A percentile compares a stretch with the other conserved stretches of the same genome.
phyloP scores from a whole-genome alignment of 1,140 invertebrate species.

The Phthorimaea operculella region DNA sequence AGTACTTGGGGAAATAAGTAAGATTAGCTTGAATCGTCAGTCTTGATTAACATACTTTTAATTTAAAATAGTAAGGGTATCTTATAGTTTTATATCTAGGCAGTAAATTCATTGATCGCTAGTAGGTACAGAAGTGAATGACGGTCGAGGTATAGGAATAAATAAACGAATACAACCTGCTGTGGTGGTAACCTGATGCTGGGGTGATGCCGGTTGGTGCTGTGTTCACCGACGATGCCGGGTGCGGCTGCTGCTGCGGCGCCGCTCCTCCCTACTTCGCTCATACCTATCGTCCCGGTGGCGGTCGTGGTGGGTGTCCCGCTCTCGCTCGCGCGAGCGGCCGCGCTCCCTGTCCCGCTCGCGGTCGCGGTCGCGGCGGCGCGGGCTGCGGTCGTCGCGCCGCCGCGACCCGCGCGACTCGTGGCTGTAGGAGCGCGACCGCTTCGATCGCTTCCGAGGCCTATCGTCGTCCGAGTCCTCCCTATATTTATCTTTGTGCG shows the following conservation, averaged over 20 bases:
- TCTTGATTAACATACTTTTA: too few species aligned
- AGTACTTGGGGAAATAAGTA: too few species aligned
- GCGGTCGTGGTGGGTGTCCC: slow-evolving; percentile 16
- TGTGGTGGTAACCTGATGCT: slow-evolving; percentile 39
- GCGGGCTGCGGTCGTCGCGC: slow-evolving; percentile 30
- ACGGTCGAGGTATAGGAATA: slow-evolving; percentile 6
- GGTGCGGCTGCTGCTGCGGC: slow-evolving; percentile 41
- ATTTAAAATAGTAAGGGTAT: too few species aligned
- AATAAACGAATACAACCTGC: slow-evolving; percentile 55
- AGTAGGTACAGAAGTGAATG: too few species aligned
- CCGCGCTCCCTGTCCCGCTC: slow-evolving; percentile 43
- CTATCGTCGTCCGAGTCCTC: slow-evolving; percentile 47
- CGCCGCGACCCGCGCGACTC: slow-evolving; percentile 39
- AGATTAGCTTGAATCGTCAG: too few species aligned
- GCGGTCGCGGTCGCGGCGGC: slow-evolving; percentile 36
- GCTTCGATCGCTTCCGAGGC: slow-evolving; percentile 38
- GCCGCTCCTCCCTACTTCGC: slow-evolving; percentile 46
- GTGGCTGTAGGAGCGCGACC: slow-evolving; percentile 47
- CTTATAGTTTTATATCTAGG: too few species aligned
- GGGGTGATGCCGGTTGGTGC: slow-evolving; percentile 46
- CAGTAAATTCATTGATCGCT: too few species aligned
- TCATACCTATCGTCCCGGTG: slow-evolving; percentile 46
- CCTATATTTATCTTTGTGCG: slow-evolving; percentile 41
- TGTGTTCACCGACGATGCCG: slow-evolving; percentile 49
- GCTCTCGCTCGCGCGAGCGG: slow-evolving; percentile 17